These are phyloP conservation scores for Pandion haliaetus DNA, from an alignment of 2,113 vertebrate genomes.

Conservation along the genomic window DNA sequence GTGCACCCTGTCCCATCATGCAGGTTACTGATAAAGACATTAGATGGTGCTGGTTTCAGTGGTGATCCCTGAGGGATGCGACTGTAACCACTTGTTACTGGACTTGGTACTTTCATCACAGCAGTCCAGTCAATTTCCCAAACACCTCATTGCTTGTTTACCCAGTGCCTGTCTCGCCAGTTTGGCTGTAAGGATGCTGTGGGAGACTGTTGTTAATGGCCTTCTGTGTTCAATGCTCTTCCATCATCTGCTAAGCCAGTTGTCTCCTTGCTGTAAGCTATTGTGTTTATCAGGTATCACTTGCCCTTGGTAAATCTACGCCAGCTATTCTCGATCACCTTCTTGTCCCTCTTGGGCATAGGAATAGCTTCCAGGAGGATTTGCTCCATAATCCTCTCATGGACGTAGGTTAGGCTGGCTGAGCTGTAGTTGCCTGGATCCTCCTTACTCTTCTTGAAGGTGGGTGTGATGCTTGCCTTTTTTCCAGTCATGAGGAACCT, in stretches of 20 bases:
- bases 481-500: background rate
- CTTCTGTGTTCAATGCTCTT: background rate
- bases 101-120: background rate
- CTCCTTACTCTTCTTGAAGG: background rate
- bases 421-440: background rate
- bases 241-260: background rate
- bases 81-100: background rate
- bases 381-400: background rate
- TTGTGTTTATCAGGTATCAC: background rate
- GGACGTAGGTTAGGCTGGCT: background rate
- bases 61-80: background rate
- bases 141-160: rapidly evolving
- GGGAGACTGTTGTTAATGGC: background rate
- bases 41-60: background rate
- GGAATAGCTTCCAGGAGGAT: background rate
- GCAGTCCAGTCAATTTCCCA: background rate
- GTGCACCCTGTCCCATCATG: background rate
- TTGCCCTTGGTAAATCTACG: background rate
- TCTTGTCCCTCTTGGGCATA: background rate
- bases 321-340: background rate
- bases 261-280: background rate
- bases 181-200: background rate
- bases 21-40: background rate
- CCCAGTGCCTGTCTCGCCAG: background rate
- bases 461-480: background rate